These are phyloP conservation scores for Drosophila fungiperda DNA, from an alignment of 2,888 invertebrate species.

Conservation along the genomic window DNA sequence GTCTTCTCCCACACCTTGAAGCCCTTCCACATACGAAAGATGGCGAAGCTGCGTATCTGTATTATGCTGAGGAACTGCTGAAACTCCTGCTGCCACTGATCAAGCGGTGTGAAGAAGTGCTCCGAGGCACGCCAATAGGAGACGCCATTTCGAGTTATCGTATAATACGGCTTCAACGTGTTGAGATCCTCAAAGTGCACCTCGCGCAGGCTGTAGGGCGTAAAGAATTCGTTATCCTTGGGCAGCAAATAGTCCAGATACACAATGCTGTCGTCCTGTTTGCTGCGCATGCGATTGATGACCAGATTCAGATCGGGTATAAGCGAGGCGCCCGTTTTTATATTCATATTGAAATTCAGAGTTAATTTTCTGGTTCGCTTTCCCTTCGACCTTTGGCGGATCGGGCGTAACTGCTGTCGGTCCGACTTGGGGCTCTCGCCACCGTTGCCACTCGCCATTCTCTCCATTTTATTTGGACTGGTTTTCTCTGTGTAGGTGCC, in stretches of 20 bases:
- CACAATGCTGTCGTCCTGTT: constrained; percentile 88
- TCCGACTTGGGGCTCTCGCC: not conserved
- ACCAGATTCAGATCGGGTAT: constrained; percentile 82
- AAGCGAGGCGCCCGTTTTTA: constrained; percentile 78
- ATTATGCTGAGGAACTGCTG: constrained; percentile 91
- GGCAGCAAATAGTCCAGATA: constrained; percentile 92
- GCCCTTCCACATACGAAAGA: constrained; percentile 91
- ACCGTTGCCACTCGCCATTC: not conserved
- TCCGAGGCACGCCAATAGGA: constrained; percentile 90
- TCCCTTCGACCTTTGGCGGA: not conserved
- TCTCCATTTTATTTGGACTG: not conserved
- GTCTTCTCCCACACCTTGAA: constrained; percentile 93
- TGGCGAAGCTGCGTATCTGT: constrained; percentile 89
- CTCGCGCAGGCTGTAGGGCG: constrained; percentile 91
- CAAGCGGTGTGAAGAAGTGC: constrained; percentile 91
- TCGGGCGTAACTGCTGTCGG: constrained; percentile 1
- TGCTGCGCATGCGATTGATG: constrained; percentile 86
- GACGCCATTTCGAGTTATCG: constrained; percentile 93
- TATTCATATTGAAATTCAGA: constrained; percentile 3
- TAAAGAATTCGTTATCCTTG: constrained; percentile 90
- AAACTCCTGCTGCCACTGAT: constrained; percentile 93
- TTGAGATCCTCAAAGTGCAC: constrained; percentile 89
- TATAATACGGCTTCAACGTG: constrained; percentile 90
- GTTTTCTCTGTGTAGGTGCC: constrained; percentile 1
- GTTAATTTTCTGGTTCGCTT: not conserved